These are phyloP conservation scores for Petrocephalus sullivani DNA, from an alignment of 2,797 vertebrate species.

Conservation along the genomic window DNA sequence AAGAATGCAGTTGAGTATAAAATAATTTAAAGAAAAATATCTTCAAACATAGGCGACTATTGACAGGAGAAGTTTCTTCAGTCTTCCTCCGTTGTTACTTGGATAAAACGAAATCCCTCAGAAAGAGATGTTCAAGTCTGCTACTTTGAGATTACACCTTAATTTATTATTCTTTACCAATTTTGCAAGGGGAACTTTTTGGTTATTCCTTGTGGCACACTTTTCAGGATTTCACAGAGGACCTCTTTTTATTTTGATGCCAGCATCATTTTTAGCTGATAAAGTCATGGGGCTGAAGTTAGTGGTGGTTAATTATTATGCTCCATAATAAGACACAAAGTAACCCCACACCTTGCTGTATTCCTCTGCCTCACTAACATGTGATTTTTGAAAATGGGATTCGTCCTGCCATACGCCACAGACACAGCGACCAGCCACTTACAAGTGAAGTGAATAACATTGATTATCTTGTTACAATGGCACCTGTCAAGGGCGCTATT, in stretches of 20 bases:
- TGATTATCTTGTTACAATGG: too few relatives aligned
- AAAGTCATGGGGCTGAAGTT: not conserved
- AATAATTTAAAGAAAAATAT: slow-evolving; percentile 12
- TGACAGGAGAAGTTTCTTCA: slow-evolving; percentile 10
- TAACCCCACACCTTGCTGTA: not conserved
- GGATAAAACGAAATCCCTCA: not conserved
- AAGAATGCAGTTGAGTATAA: slow-evolving; percentile 18
- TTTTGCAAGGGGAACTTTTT: not conserved
- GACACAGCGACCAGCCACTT: too few relatives aligned
- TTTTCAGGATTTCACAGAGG: not conserved
- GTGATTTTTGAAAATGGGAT: not conserved
- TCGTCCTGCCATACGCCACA: too few relatives aligned
- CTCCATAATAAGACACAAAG: not conserved
- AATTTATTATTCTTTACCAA: not conserved
- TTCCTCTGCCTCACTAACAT: not conserved
- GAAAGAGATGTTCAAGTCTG: slow-evolving; percentile 4
- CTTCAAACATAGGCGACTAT: slow-evolving; percentile 12
- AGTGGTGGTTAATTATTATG: not conserved
- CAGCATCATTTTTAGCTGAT: not conserved
- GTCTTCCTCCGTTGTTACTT: slow-evolving; percentile 1
- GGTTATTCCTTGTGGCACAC: not conserved
- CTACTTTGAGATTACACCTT: not conserved
- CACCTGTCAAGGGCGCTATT: not conserved
- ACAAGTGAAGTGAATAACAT: too few relatives aligned
- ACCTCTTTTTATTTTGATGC: not conserved